Evolutionary conservation across 2,113 vertebrate species (phyloP).

Genomic region (mouse (Mus musculus)): GRCm39 chrX:47776001-47776500

Average conservation of each 20-base stretch:
- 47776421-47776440: background rate
- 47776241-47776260: conserved; percentile 7
- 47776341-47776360: background rate
- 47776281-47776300: background rate
- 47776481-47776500: background rate
- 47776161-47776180: background rate
- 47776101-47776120: conserved; percentile 1
- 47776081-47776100: conserved; percentile 13
- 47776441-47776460: background rate
- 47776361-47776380: conserved; percentile 35
- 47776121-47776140: background rate
- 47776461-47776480: background rate
- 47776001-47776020: background rate
- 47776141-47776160: background rate
- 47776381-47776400: background rate
- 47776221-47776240: background rate
- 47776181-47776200: background rate
- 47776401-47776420: background rate
- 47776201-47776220: background rate
- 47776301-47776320: background rate
- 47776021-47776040: background rate
- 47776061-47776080: background rate
- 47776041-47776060: background rate
- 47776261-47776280: background rate
- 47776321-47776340: background rate